A percentile compares a stretch with the other conserved stretches of the same genome.
Conservation (phyloP, 2,797 vertebrate genomes). For the Anniella stebbinsi region DNA sequence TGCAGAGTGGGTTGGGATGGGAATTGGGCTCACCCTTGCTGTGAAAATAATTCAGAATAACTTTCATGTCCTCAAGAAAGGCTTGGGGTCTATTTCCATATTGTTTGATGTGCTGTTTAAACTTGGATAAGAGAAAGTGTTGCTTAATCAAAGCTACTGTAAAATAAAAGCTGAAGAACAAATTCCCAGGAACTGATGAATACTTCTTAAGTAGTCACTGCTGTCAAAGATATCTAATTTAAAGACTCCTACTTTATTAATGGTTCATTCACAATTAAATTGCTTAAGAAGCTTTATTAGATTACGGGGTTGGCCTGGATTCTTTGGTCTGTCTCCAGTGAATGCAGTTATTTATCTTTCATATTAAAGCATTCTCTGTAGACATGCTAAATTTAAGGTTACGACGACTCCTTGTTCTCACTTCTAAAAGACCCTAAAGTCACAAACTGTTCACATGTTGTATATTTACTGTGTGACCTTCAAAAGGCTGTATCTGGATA, state of each 20-base stretch:
- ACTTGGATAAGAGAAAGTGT: constrained; percentile 73
- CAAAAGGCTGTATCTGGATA: constrained; percentile 2
- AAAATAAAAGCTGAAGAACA: constrained; percentile 64
- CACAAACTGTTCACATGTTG: constrained; percentile 16
- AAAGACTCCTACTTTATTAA: constrained; percentile 62
- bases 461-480: not conserved
- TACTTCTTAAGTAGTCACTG: constrained; percentile 49
- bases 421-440: not conserved
- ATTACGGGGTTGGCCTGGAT: constrained; percentile 65
- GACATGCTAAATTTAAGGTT: constrained; percentile 44
- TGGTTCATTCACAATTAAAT: constrained; percentile 72
- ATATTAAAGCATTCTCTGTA: constrained; percentile 37
- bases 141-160: constrained; percentile 76
- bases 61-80: constrained; percentile 79
- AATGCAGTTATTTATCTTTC: constrained; percentile 63
- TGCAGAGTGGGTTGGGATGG: constrained; percentile 72
- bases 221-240: constrained; percentile 60
- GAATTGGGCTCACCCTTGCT: constrained; percentile 76
- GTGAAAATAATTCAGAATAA: constrained; percentile 79
- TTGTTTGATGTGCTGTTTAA: constrained; percentile 80
- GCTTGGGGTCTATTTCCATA: constrained; percentile 82
- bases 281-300: constrained; percentile 67
- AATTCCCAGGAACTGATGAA: constrained; percentile 60
- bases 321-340: constrained; percentile 56
- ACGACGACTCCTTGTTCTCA: constrained; percentile 25